A percentile compares a stretch with the other conserved stretches of the same genome.
phyloP scores from a whole-genome alignment of 2,888 invertebrate species.

The Abrostola tripartita region DNA sequence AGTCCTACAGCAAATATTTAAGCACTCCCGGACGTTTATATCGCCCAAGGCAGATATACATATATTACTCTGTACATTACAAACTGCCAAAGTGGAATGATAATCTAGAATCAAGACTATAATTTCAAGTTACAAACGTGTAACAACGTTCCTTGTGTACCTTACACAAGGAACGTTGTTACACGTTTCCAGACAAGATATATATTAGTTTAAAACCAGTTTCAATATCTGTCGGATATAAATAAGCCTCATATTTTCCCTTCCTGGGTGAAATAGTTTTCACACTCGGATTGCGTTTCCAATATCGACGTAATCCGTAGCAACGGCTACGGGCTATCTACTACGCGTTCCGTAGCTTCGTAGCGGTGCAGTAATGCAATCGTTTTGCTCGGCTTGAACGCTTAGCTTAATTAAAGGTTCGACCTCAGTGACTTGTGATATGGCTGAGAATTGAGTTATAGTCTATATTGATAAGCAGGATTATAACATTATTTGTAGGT shows the following conservation, averaged over 20 bases:
- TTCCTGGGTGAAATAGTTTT: slow-evolving; percentile 40
- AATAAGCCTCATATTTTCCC: slow-evolving; percentile 45
- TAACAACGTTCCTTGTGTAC: too few species aligned
- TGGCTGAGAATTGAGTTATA: slow-evolving; percentile 17
- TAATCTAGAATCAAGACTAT: background rate
- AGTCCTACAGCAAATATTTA: slow-evolving; percentile 20
- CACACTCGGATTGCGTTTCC: slow-evolving; percentile 47
- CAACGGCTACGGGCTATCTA: slow-evolving; percentile 27
- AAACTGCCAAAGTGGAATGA: slow-evolving; percentile 13
- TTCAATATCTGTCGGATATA: slow-evolving; percentile 43
- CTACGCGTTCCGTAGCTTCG: slow-evolving; percentile 28
- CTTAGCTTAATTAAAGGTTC: slow-evolving; percentile 40
- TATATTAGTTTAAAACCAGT: slow-evolving; percentile 28
- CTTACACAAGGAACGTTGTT: background rate
- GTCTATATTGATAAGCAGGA: too few species aligned
- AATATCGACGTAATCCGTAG: slow-evolving; percentile 46
- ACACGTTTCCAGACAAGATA: slow-evolving; percentile 17
- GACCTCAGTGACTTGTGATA: slow-evolving; percentile 11
- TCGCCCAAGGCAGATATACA: slow-evolving; percentile 10
- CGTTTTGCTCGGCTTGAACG: slow-evolving; percentile 19
- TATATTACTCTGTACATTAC: slow-evolving; percentile 15
- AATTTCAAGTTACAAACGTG: background rate
- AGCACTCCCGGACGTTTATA: slow-evolving; percentile 11
- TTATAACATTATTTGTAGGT: background rate
- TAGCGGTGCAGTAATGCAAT: slow-evolving; percentile 24